Conservation (phyloP, 2,888 invertebrate genomes). For the Laothoe populi region DNA sequence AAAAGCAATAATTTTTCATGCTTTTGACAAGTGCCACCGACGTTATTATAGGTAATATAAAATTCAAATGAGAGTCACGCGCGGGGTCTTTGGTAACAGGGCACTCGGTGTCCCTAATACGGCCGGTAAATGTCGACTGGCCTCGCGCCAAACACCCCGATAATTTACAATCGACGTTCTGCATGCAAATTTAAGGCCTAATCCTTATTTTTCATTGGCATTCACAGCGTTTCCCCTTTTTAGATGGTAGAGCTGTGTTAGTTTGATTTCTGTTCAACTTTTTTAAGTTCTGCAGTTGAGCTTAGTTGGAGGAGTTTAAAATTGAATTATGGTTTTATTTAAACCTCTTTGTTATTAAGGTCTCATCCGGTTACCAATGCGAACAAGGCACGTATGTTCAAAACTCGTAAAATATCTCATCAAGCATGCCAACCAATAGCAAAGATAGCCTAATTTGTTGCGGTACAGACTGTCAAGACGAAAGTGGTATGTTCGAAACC, state of each 20-base stretch:
- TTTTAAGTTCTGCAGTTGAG: not conserved
- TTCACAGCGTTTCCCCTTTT: conserved; percentile 41
- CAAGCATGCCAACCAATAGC: too few relatives aligned
- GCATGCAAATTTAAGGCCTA: conserved; percentile 67
- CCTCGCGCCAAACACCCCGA: conserved; percentile 67
- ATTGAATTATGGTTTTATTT: not conserved
- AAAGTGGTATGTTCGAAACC: too few relatives aligned
- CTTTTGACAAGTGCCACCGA: conserved; percentile 36
- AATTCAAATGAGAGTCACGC: conserved; percentile 57
- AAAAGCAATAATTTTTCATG: conserved; percentile 27
- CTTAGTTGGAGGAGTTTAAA: not conserved
- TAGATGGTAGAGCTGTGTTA: conserved; percentile 15
- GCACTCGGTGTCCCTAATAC: conserved; percentile 55
- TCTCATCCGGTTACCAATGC: too few relatives aligned
- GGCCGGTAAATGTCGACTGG: conserved; percentile 64
- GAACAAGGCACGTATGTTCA: too few relatives aligned
- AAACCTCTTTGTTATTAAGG: too few relatives aligned
- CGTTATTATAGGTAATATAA: conserved; percentile 38
- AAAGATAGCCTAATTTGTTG: too few relatives aligned
- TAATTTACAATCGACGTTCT: conserved; percentile 71
- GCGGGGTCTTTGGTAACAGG: conserved; percentile 48
- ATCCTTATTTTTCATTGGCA: conserved; percentile 62
- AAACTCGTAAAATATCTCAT: too few relatives aligned
- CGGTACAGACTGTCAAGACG: too few relatives aligned
- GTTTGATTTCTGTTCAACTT: conserved; percentile 14